These are phyloP conservation scores for Colossoma macropomum DNA, from an alignment of 2,113 vertebrate genomes.

Conservation along the genomic window DNA sequence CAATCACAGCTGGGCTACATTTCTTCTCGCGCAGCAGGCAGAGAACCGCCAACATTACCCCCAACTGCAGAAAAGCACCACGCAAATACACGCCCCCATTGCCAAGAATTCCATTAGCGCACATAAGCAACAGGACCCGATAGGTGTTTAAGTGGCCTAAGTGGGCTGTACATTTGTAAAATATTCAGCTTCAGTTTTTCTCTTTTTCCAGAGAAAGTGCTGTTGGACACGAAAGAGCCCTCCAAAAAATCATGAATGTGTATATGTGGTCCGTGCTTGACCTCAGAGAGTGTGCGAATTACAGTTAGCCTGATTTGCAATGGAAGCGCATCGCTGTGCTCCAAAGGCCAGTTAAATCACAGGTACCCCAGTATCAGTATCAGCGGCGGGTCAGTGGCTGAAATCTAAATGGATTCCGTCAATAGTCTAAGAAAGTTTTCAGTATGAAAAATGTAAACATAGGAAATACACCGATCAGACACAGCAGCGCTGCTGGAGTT, in stretches of 20 bases:
- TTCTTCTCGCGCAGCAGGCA: constrained; percentile 43
- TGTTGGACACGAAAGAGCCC: neutral
- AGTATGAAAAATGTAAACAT: too few relatives aligned
- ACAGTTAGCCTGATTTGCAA: neutral
- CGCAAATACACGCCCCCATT: constrained; percentile 32
- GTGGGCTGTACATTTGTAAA: neutral
- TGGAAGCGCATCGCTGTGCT: neutral
- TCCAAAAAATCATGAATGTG: neutral
- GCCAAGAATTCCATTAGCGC: constrained; percentile 28
- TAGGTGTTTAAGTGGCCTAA: constrained; percentile 17
- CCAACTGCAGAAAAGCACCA: constrained; percentile 13
- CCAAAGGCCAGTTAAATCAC: neutral
- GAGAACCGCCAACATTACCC: constrained; percentile 12
- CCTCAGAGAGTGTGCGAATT: neutral
- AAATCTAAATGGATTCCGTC: neutral
- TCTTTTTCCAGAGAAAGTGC: neutral
- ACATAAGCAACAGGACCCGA: constrained; percentile 10
- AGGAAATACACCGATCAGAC: too few relatives aligned
- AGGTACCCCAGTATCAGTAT: neutral
- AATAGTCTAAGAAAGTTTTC: too few relatives aligned
- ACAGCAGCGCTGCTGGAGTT: too few relatives aligned
- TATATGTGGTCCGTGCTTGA: neutral
- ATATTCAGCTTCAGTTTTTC: neutral
- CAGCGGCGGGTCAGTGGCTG: too few relatives aligned
- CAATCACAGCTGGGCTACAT: constrained; percentile 50